phyloP scores from a whole-genome alignment of 2,113 vertebrate genomes.

The Ceuthmochares aereus region DNA sequence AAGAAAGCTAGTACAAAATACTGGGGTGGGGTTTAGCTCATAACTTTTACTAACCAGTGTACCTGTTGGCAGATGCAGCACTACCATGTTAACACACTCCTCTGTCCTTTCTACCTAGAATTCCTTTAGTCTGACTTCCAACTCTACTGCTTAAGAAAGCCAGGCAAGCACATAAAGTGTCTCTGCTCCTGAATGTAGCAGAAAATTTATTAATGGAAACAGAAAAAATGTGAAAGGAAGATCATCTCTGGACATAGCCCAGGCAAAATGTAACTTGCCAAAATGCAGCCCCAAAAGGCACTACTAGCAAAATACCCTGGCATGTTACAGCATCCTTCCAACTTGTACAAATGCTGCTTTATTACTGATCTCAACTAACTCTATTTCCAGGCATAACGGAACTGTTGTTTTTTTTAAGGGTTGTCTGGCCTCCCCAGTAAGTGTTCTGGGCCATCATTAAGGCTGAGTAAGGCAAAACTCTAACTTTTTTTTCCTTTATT shows the following conservation, averaged over 20 bases:
- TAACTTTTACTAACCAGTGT: not conserved
- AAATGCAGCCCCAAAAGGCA: slow-evolving; percentile 24
- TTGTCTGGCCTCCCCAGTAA: not conserved
- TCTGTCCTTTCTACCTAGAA: not conserved
- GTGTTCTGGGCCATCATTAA: not conserved
- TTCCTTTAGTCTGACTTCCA: not conserved
- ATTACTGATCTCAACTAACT: slow-evolving; percentile 44
- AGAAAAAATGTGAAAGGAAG: not conserved
- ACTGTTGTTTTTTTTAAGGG: not conserved
- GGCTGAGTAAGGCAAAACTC: not conserved
- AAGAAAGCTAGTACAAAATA: not conserved
- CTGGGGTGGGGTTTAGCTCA: not conserved
- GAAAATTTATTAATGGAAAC: not conserved
- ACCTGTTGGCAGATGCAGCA: not conserved
- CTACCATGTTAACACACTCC: not conserved
- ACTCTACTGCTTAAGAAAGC: not conserved
- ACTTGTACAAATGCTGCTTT: slow-evolving; percentile 30
- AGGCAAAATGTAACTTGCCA: slow-evolving; percentile 42
- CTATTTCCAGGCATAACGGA: slow-evolving; percentile 7
- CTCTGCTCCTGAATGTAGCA: not conserved
- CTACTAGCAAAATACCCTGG: slow-evolving; percentile 17
- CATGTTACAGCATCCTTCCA: slow-evolving; percentile 39
- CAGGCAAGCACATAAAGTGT: not conserved
- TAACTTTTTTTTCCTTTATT: not conserved
- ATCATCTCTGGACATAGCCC: not conserved